Percentiles rank a stretch among this genome's conserved stretches.
phyloP scores from a whole-genome alignment of 2,797 vertebrate species.

The Macroramphosus scolopax region DNA sequence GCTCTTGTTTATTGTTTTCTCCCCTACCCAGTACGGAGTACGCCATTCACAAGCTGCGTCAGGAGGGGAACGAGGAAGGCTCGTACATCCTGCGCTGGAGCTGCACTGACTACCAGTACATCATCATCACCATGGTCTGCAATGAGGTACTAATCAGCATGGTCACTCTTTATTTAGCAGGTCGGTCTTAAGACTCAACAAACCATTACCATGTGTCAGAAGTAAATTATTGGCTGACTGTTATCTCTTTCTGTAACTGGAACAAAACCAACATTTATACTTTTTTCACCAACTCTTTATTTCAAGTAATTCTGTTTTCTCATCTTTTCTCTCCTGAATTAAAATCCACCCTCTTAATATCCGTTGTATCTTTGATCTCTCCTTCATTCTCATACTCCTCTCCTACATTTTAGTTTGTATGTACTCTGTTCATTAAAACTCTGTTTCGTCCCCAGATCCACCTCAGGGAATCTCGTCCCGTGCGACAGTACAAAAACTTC shows the following conservation, averaged over 20 bases:
- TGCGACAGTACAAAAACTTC: conserved; percentile 93
- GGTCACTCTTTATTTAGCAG: neutral
- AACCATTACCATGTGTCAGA: too few species aligned
- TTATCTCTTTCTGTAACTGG: too few species aligned
- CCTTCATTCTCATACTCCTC: neutral
- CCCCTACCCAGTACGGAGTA: conserved; percentile 86
- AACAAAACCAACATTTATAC: too few species aligned
- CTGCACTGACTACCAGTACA: conserved; percentile 92
- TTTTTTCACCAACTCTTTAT: neutral
- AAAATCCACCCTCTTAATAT: too few species aligned
- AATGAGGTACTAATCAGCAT: conserved; percentile 77
- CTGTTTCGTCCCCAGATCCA: conserved; percentile 42
- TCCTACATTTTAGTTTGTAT: neutral
- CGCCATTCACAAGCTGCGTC: conserved; percentile 89
- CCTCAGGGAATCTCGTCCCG: conserved; percentile 44
- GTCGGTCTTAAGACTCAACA: too few species aligned
- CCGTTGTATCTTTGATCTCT: neutral
- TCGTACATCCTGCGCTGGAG: conserved; percentile 94
- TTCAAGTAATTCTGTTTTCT: neutral
- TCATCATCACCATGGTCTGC: conserved; percentile 96
- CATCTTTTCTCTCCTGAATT: neutral
- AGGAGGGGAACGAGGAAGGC: conserved; percentile 91
- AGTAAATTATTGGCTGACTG: too few species aligned
- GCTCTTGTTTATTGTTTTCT: conserved; percentile 12
- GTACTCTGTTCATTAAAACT: neutral